These are phyloP conservation scores for Epinotia bilunana DNA, from an alignment of 2,888 invertebrate species.

Conservation along the genomic window DNA sequence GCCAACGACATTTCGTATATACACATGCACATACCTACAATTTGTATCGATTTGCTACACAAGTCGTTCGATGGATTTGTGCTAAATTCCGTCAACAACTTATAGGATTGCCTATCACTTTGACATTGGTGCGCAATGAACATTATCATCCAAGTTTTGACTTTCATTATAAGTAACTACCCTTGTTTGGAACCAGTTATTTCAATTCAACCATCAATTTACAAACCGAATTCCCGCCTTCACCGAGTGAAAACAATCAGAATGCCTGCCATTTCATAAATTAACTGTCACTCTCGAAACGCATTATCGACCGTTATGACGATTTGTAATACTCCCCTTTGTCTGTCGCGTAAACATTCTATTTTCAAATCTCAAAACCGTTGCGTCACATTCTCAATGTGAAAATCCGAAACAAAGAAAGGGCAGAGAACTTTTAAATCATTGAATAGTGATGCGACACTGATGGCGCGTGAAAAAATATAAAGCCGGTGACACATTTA, in stretches of 20 bases:
- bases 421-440: conserved; percentile 81
- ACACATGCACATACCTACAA: too few species aligned
- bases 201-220: conserved; percentile 45
- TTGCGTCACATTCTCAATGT: conserved; percentile 58
- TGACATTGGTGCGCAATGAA: neutral
- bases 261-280: conserved; percentile 57
- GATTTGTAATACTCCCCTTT: conserved; percentile 64
- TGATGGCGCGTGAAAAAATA: conserved; percentile 67
- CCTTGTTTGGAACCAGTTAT: conserved; percentile 35
- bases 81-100: neutral
- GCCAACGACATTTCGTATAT: too few species aligned
- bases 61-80: neutral
- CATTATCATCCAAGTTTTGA: neutral
- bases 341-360: conserved; percentile 49
- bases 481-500: conserved; percentile 80
- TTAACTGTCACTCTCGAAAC: conserved; percentile 59
- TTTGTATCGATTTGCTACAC: too few species aligned
- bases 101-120: too few species aligned
- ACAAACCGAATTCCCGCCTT: conserved; percentile 41
- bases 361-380: conserved; percentile 52
- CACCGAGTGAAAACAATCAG: conserved; percentile 49
- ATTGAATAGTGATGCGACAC: conserved; percentile 76
- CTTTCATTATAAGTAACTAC: neutral
- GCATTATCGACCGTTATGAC: conserved; percentile 66
- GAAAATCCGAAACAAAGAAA: conserved; percentile 79